Conservation (phyloP, 2,888 invertebrate genomes). For the Lepidocyrtoides sp. region DNA sequence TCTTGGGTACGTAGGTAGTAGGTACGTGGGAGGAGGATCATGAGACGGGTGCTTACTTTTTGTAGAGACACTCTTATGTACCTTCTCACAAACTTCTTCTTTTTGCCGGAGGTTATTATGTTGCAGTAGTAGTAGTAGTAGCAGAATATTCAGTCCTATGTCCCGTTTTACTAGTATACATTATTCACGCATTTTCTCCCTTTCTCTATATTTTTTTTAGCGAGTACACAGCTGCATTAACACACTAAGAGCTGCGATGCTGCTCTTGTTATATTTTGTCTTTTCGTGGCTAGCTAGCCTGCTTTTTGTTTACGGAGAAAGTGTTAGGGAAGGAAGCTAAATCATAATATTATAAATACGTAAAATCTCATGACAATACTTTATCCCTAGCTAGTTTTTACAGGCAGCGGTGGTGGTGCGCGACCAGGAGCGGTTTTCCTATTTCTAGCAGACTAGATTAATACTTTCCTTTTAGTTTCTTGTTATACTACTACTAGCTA, state of each 20-base stretch:
- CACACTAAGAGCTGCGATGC: neutral
- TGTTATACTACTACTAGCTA: too few species aligned
- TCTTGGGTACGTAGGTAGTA: neutral
- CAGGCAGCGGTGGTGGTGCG: neutral
- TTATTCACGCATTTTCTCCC: constrained; percentile 69
- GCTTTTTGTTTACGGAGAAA: constrained; percentile 50
- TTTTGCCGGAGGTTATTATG: constrained; percentile 32
- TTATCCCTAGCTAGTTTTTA: neutral
- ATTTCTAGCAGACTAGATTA: too few species aligned
- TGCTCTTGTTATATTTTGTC: neutral
- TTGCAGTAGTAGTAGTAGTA: constrained; percentile 27
- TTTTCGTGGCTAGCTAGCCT: too few species aligned
- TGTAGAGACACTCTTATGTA: constrained; percentile 6
- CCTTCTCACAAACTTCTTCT: neutral
- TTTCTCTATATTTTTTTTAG: constrained; percentile 1
- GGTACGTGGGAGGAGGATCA: neutral
- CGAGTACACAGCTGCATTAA: neutral
- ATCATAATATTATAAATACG: constrained; percentile 25
- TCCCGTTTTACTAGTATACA: constrained; percentile 56
- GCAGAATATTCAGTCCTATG: too few species aligned
- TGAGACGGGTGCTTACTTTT: neutral
- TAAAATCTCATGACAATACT: constrained; percentile 22
- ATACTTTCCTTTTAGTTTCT: too few species aligned
- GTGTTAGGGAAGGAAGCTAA: neutral
- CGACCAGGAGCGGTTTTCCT: too few species aligned